phyloP scores from a whole-genome alignment of 2,113 vertebrate genomes.

The Leptocoma aspasia region DNA sequence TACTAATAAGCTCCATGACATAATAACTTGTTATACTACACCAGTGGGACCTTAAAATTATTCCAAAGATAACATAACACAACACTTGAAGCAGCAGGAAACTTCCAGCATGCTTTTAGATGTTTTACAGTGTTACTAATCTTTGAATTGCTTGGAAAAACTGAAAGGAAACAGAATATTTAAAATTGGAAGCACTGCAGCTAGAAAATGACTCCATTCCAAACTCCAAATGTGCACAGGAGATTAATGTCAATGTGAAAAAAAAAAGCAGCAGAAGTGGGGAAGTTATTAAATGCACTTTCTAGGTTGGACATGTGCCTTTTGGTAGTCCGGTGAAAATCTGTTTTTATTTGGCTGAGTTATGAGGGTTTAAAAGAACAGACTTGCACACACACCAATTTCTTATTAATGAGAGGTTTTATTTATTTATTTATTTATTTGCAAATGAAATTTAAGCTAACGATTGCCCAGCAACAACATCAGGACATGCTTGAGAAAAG shows the following conservation, averaged over 20 bases:
- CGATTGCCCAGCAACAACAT: neutral
- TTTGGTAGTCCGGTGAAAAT: slow-evolving; percentile 12
- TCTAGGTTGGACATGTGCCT: slow-evolving; percentile 36
- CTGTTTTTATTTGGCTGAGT: slow-evolving; percentile 37
- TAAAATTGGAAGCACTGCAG: slow-evolving; percentile 74
- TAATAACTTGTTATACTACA: slow-evolving; percentile 78
- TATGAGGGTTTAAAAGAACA: slow-evolving; percentile 32
- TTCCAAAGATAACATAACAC: slow-evolving; percentile 90
- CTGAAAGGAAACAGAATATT: slow-evolving; percentile 80
- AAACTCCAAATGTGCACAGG: slow-evolving; percentile 71
- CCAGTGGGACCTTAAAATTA: slow-evolving; percentile 79
- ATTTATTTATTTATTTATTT: slow-evolving; percentile 34
- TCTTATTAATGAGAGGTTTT: neutral
- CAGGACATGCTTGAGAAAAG: neutral
- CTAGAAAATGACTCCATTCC: slow-evolving; percentile 73
- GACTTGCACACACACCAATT: neutral
- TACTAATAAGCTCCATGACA: slow-evolving; percentile 83
- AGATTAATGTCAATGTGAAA: slow-evolving; percentile 66
- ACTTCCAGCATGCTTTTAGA: slow-evolving; percentile 85
- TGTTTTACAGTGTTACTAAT: slow-evolving; percentile 87
- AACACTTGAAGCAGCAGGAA: slow-evolving; percentile 82
- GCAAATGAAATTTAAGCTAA: slow-evolving; percentile 12
- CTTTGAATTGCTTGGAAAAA: slow-evolving; percentile 77
- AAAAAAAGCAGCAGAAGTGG: slow-evolving; percentile 6
- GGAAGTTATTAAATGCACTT: slow-evolving; percentile 42